Evolutionary conservation across 2,888 invertebrate species (phyloP).

Genomic region (Noctua janthe): DNA sequence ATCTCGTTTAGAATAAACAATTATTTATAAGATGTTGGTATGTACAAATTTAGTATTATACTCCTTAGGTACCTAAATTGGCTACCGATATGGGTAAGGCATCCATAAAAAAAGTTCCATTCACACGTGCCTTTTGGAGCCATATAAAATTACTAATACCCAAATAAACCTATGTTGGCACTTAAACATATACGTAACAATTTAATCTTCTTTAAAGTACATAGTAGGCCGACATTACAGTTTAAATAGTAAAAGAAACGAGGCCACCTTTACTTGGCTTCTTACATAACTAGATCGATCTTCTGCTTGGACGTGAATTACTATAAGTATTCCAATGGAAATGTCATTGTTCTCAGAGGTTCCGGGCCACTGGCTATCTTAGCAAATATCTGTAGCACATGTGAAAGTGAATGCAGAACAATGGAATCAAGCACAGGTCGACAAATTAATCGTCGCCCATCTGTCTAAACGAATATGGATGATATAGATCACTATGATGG

Average conservation of each 20-base stretch:
- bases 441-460: conserved; percentile 56
- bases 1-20: conserved; percentile 8
- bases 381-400: conserved; percentile 62
- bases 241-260: conserved; percentile 34
- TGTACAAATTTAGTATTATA: background rate
- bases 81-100: background rate
- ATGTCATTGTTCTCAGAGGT: conserved; percentile 66
- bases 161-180: background rate
- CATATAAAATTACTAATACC: conserved; percentile 3
- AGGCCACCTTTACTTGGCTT: conserved; percentile 41
- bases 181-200: conserved; percentile 8
- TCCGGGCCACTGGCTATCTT: conserved; percentile 62
- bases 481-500: conserved; percentile 59
- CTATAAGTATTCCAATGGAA: conserved; percentile 56
- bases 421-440: conserved; percentile 60
- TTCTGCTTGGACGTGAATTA: conserved; percentile 44
- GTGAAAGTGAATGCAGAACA: conserved; percentile 73
- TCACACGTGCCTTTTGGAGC: background rate
- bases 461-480: conserved; percentile 48
- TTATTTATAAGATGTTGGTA: background rate
- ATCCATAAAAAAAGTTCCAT: background rate
- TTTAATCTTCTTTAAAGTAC: conserved; percentile 33
- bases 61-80: background rate
- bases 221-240: conserved; percentile 27
- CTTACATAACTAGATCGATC: conserved; percentile 56